Conservation (phyloP, 2,797 vertebrate genomes). For the Numenius phaeopus region DNA sequence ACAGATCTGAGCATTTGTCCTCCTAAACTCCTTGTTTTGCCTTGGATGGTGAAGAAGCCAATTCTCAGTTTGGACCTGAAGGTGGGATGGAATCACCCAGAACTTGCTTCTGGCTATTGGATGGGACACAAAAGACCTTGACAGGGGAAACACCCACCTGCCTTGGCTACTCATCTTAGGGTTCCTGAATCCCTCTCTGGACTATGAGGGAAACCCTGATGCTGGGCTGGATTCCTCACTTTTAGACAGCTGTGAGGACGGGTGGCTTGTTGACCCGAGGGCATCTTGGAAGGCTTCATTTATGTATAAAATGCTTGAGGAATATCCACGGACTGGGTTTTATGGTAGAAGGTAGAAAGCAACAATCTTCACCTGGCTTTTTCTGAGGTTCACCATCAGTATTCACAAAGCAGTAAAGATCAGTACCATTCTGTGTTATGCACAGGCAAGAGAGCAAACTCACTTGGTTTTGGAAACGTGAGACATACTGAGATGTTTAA, state of each 20-base stretch:
- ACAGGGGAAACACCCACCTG: background rate
- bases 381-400: background rate
- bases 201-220: background rate
- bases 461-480: background rate
- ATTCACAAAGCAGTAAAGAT: background rate
- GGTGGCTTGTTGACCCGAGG: background rate
- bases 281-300: background rate
- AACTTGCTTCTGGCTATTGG: background rate
- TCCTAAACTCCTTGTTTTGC: background rate
- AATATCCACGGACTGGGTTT: accelerated
- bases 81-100: background rate
- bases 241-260: background rate
- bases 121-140: background rate
- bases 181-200: background rate
- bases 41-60: background rate
- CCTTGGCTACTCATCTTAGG: background rate
- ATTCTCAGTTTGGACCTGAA: background rate
- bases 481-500: background rate
- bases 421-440: background rate
- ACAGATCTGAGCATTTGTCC: background rate
- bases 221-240: background rate
- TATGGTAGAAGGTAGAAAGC: background rate
- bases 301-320: background rate
- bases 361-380: background rate
- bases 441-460: background rate